Percentiles rank a stretch among this genome's conserved stretches.
Conservation (phyloP, 2,797 vertebrate species). For the Nothura maculosa region DNA sequence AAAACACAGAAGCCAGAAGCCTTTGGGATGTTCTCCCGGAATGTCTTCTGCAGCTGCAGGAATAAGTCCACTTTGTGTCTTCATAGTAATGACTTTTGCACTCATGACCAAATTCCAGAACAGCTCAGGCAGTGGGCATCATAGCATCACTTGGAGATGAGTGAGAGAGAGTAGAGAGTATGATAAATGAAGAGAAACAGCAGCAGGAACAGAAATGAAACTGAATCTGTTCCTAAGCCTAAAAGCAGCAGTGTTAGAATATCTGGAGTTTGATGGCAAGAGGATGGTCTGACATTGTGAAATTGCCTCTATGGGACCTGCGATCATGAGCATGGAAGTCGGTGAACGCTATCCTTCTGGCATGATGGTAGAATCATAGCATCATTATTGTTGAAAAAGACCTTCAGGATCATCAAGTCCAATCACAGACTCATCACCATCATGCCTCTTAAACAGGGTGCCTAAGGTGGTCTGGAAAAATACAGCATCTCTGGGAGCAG, state of each 20-base stretch:
- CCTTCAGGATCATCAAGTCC: too few relatives aligned
- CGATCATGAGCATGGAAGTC: background rate
- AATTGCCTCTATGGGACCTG: background rate
- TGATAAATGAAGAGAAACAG: background rate
- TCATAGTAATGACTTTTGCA: background rate
- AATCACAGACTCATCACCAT: too few relatives aligned
- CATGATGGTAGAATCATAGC: background rate
- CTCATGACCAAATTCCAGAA: background rate
- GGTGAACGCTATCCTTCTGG: background rate
- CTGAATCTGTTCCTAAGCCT: background rate
- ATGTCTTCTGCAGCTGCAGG: background rate
- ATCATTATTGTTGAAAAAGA: too few relatives aligned
- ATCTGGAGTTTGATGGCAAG: accelerated
- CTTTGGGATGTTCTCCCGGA: background rate
- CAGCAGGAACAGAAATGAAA: background rate
- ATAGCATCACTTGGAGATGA: background rate
- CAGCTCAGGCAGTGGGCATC: background rate
- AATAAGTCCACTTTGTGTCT: background rate
- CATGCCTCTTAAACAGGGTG: too few relatives aligned
- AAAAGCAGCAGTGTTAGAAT: background rate
- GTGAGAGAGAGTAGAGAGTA: background rate
- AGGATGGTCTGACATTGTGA: accelerated
- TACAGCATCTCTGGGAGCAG: background rate
- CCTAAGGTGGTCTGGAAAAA: background rate
- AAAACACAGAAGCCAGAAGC: background rate